Percentiles rank a stretch among this genome's conserved stretches.
Evolutionary conservation across 2,113 vertebrate genomes (phyloP).

Genomic region (Menidia beryllina): DNA sequence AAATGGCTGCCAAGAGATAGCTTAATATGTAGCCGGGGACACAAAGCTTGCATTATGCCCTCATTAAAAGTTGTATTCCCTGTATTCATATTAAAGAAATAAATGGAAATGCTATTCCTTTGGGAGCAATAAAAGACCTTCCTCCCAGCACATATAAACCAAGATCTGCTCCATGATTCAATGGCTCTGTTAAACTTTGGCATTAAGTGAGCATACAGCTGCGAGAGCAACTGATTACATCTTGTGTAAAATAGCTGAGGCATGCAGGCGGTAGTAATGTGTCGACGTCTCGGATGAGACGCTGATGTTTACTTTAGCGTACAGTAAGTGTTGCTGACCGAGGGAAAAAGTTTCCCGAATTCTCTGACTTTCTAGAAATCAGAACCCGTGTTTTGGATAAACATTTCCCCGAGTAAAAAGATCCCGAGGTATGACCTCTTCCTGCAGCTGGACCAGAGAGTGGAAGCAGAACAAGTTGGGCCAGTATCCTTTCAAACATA

Average conservation of each 20-base stretch:
- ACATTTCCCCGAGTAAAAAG: conserved; percentile 8
- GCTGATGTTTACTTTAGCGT: conserved; percentile 17
- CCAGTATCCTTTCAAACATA: conserved; percentile 2
- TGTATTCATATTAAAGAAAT: background rate
- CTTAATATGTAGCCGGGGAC: background rate
- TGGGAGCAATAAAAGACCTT: background rate
- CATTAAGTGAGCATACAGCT: background rate
- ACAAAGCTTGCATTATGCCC: background rate
- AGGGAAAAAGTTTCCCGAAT: background rate
- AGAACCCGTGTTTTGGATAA: conserved; percentile 33
- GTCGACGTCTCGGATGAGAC: conserved; percentile 17
- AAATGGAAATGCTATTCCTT: background rate
- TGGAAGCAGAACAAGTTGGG: background rate
- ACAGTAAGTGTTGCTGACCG: conserved; percentile 14
- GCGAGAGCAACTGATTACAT: background rate
- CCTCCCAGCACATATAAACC: background rate
- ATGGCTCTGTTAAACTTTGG: background rate
- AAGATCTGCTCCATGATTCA: too few relatives aligned
- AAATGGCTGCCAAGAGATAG: background rate
- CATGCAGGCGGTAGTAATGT: conserved; percentile 3
- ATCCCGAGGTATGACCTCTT: conserved; percentile 18
- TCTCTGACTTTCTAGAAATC: background rate
- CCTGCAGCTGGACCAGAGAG: conserved; percentile 20
- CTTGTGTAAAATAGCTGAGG: background rate
- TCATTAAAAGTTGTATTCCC: background rate